phyloP scores from a whole-genome alignment of 2,113 vertebrate genomes.

The Ophthalmolycus amberensis region DNA sequence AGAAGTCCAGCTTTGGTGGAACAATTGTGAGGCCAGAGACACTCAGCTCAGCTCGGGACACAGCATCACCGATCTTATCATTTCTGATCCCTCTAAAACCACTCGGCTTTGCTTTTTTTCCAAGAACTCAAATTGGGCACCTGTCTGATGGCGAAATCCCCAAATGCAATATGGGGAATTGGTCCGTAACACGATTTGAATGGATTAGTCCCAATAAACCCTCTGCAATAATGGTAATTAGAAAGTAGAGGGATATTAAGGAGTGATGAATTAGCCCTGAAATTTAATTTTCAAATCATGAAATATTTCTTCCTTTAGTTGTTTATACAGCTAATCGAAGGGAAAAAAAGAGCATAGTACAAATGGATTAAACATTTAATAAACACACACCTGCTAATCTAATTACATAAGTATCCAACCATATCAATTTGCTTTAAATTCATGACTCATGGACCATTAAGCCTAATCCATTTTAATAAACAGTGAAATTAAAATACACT shows the following conservation, averaged over 20 bases:
- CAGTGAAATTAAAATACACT: constrained; percentile 54
- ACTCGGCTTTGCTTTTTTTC: constrained; percentile 21
- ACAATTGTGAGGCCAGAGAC: constrained; percentile 28
- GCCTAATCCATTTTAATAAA: constrained; percentile 60
- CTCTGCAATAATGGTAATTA: constrained; percentile 63
- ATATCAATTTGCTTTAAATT: constrained; percentile 21
- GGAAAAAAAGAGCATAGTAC: neutral
- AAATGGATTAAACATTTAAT: neutral
- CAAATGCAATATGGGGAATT: constrained; percentile 69
- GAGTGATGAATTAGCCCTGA: constrained; percentile 5
- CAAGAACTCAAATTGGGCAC: constrained; percentile 48
- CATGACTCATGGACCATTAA: neutral
- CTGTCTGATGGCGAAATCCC: constrained; percentile 57
- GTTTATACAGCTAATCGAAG: constrained; percentile 4
- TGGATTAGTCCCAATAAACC: constrained; percentile 64
- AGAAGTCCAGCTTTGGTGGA: constrained; percentile 13
- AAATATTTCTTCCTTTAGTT: constrained; percentile 12
- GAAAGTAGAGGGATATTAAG: constrained; percentile 47
- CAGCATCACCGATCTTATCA: constrained; percentile 50
- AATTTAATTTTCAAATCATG: constrained; percentile 24
- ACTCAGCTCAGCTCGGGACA: constrained; percentile 3
- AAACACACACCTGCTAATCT: neutral
- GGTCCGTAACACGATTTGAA: constrained; percentile 66
- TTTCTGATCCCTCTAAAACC: constrained; percentile 52
- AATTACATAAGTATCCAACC: constrained; percentile 14